phyloP scores from a whole-genome alignment of 2,113 vertebrate species.

The Physeter macrocephalus region DNA sequence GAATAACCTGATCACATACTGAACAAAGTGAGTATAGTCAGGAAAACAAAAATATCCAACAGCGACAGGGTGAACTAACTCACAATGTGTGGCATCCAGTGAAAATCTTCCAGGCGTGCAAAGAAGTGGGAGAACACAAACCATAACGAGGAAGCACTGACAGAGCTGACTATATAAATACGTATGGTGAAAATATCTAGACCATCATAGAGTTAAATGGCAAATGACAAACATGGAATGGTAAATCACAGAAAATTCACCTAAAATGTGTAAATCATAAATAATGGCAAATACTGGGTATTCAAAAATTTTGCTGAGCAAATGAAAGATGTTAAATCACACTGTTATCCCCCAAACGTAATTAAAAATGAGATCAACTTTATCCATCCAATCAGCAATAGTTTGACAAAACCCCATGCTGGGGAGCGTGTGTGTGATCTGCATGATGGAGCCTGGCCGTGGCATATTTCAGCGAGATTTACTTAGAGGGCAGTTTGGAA shows the following conservation, averaged over 20 bases:
- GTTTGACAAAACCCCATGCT: rapidly evolving
- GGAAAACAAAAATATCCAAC: neutral
- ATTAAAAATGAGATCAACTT: too few species aligned
- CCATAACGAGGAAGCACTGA: rapidly evolving
- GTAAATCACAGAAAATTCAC: neutral
- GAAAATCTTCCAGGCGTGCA: rapidly evolving
- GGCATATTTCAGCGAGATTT: rapidly evolving
- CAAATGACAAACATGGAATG: rapidly evolving
- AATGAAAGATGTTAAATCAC: neutral
- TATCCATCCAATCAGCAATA: too few species aligned
- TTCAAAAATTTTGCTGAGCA: neutral
- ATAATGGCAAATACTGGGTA: rapidly evolving
- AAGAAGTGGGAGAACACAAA: neutral
- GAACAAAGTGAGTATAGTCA: neutral
- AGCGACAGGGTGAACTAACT: too few species aligned
- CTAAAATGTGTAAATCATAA: neutral
- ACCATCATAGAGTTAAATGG: rapidly evolving
- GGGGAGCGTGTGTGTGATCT: neutral
- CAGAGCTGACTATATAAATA: rapidly evolving
- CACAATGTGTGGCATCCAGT: rapidly evolving
- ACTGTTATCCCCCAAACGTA: neutral
- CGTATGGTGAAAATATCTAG: rapidly evolving
- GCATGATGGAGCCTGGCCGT: rapidly evolving
- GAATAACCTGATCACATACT: neutral
- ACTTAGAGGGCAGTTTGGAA: too few species aligned